Conservation (phyloP, 2,113 vertebrate species). For the Coracopsis vasa region DNA sequence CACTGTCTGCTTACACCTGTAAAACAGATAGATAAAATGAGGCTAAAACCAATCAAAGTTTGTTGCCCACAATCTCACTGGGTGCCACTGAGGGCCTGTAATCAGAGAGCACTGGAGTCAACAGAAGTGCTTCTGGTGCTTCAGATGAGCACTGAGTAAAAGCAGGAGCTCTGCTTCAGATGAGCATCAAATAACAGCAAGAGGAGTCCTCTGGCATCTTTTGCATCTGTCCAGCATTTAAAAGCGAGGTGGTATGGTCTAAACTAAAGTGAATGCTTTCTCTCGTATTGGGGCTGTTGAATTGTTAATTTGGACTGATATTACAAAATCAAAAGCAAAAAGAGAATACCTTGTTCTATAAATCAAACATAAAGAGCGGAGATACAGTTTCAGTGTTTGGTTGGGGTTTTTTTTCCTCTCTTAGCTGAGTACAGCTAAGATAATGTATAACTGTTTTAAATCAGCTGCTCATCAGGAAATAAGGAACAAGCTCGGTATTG, state of each 20-base stretch:
- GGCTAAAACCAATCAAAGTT: not conserved
- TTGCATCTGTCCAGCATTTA: not conserved
- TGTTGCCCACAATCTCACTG: not conserved
- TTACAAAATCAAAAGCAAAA: not conserved
- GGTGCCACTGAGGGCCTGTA: not conserved
- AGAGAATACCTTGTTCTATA: not conserved
- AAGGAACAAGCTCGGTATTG: not conserved
- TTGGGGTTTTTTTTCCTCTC: not conserved
- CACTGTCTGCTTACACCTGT: not conserved
- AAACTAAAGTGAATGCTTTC: not conserved
- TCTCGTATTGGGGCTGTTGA: not conserved
- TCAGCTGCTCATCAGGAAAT: not conserved
- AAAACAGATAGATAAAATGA: not conserved
- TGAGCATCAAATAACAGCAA: not conserved
- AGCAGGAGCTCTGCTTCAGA: not conserved
- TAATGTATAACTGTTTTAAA: conserved; percentile 19
- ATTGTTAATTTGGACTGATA: not conserved
- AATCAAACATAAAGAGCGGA: not conserved
- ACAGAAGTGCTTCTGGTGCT: not conserved
- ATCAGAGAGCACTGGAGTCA: not conserved
- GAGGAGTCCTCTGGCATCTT: not conserved
- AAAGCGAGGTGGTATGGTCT: not conserved
- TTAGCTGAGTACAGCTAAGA: not conserved
- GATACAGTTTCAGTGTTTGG: not conserved
- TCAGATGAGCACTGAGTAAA: not conserved